phyloP scores from a whole-genome alignment of 2,113 vertebrate genomes.

The Percina caprodes region DNA sequence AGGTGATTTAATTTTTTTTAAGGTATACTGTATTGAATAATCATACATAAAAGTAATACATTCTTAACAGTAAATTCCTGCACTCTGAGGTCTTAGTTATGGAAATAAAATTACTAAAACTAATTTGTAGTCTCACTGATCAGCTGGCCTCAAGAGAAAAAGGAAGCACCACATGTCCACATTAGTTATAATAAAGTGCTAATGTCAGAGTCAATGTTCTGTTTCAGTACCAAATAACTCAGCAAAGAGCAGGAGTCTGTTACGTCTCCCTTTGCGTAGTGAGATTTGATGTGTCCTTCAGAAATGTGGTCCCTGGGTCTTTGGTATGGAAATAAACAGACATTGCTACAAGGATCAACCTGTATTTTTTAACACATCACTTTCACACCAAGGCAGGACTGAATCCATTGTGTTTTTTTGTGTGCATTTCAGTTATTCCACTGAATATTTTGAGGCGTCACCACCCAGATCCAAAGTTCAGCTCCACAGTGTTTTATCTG shows the following conservation, averaged over 20 bases:
- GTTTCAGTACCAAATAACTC: conserved; percentile 31
- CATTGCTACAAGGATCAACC: conserved; percentile 30
- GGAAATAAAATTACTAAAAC: conserved; percentile 36
- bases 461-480: conserved; percentile 32
- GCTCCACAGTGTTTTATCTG: conserved; percentile 44
- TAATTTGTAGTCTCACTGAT: conserved; percentile 24
- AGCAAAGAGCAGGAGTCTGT: conserved; percentile 20
- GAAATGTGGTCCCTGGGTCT: conserved; percentile 53
- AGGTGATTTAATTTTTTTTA: background rate
- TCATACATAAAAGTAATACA: conserved; percentile 8
- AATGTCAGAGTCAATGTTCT: conserved; percentile 51
- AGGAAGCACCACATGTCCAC: conserved; percentile 35
- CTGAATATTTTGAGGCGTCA: conserved; percentile 18
- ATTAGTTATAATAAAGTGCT: conserved; percentile 77
- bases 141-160: conserved; percentile 40
- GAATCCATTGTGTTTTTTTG: conserved; percentile 21
- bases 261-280: conserved; percentile 44
- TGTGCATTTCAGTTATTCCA: conserved; percentile 42
- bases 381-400: conserved; percentile 57
- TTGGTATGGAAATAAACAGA: conserved; percentile 60
- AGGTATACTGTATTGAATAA: conserved; percentile 42
- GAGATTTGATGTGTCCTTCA: conserved; percentile 31
- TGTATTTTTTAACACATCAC: conserved; percentile 31
- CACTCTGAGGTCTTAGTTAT: conserved; percentile 24
- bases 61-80: conserved; percentile 24